Conservation (phyloP, 2,113 vertebrate species). For the Thinocorus orbignyianus region DNA sequence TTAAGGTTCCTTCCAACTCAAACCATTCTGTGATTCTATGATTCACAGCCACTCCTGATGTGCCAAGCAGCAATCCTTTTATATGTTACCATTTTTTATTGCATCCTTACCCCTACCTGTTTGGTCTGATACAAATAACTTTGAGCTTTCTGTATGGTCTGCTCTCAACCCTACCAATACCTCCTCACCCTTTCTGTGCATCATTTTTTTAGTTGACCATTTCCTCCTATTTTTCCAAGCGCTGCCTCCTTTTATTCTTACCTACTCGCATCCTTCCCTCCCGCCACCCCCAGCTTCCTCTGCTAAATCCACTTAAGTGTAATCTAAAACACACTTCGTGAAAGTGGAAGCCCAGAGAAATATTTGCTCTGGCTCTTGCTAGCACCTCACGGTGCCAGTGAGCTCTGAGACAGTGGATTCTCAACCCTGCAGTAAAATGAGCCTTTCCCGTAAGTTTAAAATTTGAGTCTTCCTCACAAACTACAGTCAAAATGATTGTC, state of each 20-base stretch:
- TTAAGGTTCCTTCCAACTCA: neutral
- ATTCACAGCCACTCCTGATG: neutral
- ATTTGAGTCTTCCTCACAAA: conserved; percentile 6
- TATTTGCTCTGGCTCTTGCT: conserved; percentile 24
- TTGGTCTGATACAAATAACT: neutral
- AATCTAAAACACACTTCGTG: conserved; percentile 49
- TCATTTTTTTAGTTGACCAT: neutral
- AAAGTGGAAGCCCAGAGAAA: conserved; percentile 47
- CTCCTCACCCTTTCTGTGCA: neutral
- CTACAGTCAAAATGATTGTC: conserved; percentile 28
- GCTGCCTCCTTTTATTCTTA: neutral
- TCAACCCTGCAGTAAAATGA: conserved; percentile 32
- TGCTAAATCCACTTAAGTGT: conserved; percentile 43
- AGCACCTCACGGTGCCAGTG: conserved; percentile 16
- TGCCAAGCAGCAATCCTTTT: neutral
- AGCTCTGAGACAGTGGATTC: conserved; percentile 40
- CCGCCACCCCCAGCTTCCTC: conserved; percentile 43
- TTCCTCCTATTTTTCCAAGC: neutral
- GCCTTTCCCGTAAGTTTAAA: conserved; percentile 46
- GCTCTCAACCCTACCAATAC: neutral
- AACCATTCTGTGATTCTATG: neutral
- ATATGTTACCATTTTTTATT: neutral
- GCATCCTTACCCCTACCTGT: neutral
- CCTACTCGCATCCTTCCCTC: neutral
- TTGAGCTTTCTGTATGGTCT: neutral